Evolutionary conservation across 2,113 vertebrate genomes (phyloP), one percentile per base, ranked within the genome.

Genomic region (Nothocercus nigrocapillus): DNA sequence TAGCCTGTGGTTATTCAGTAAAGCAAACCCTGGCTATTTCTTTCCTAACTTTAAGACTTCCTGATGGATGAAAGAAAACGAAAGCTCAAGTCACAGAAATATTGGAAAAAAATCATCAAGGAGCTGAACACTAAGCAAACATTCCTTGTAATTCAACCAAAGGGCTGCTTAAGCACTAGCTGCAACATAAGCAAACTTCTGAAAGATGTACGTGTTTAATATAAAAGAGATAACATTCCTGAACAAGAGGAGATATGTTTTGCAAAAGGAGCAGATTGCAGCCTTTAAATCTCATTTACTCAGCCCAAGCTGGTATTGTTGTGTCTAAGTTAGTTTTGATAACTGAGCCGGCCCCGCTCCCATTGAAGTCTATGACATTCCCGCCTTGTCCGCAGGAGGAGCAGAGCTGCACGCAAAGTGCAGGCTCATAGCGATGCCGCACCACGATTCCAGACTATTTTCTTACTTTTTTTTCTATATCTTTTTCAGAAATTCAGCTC

Each of bases 1-100:
- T 85, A 96, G 95, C 91, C 90, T 97, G 94, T 91, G 76, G 74
- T 93, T 96, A 91, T 62, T 91, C 82, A 95, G 93, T 97, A 96
- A 97, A 98, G 89, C 79, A 97, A 96, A 88, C 32, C 34, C 27
- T 85, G 88, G 88, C 70, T 94, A 95, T 81, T 97, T 93, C 42
- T 51, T 88, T 90, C 89, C 49, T 69, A 89, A 76, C 62, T 93
- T 91, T 54, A 95, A 93, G 95, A 96, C 87, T 86, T 51, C 76
- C 69, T 51, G 79, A 82, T 61, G 89, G 78, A 87, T 56, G 63
- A 88, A 94, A 86, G 89, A 83, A 96, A 96, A 95, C 86, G 82
- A 91, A 97, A 95, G 93, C 47, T 90, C 67, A 90, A 89, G 82
- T 66, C 76, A 90, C 70, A 95, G 62, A 45, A 58, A 94, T 81